A percentile compares a stretch with the other conserved stretches of the same genome.
Conservation (phyloP, 2,888 invertebrate genomes). For the Mimas tiliae region DNA sequence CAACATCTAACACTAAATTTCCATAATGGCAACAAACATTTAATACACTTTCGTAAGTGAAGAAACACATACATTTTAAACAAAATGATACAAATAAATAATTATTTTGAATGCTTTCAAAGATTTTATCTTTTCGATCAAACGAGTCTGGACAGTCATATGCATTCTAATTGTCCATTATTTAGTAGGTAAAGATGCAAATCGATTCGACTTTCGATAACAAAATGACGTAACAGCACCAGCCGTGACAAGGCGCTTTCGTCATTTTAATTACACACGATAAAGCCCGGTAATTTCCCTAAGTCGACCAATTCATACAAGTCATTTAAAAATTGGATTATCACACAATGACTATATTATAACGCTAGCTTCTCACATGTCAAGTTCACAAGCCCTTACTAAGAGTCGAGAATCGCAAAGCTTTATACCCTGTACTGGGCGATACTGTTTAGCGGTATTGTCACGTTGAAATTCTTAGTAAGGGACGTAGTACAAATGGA, state of each 20-base stretch:
- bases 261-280: neutral
- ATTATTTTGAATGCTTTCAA: neutral
- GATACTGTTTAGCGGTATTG: conserved; percentile 47
- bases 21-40: conserved; percentile 15
- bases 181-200: neutral
- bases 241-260: neutral
- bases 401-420: conserved; percentile 26
- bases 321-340: neutral
- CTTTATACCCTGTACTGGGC: conserved; percentile 33
- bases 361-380: conserved; percentile 2
- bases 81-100: neutral
- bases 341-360: conserved; percentile 7
- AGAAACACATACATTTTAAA: too few relatives aligned
- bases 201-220: neutral
- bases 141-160: neutral
- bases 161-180: conserved; percentile 1
- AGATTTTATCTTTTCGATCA: conserved; percentile 2
- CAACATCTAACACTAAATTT: neutral
- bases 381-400: conserved; percentile 25
- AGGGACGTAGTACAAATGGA: conserved; percentile 49
- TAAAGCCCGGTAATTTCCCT: neutral
- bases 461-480: conserved; percentile 44
- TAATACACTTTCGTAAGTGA: neutral
- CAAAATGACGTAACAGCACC: neutral
- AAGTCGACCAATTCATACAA: conserved; percentile 7